Percentiles rank a stretch among this genome's conserved stretches.
Conservation (phyloP, 1,140 invertebrate species). For the Heliothis subflexa region DNA sequence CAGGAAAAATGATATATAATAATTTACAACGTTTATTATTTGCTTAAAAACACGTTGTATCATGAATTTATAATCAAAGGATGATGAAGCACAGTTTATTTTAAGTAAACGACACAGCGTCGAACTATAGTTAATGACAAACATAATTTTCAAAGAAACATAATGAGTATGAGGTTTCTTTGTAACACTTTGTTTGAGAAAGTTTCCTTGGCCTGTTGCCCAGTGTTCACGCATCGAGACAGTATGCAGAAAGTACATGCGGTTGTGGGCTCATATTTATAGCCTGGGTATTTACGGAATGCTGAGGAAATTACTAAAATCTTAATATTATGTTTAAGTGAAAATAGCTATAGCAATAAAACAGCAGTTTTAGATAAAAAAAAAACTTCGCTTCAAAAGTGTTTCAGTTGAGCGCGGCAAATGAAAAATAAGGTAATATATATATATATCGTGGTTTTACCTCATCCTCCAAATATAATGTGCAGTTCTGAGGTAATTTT, state of each 20-base stretch:
- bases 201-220: conserved; percentile 14
- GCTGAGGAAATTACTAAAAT: background rate
- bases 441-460: too few relatives aligned
- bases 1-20: too few relatives aligned
- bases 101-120: background rate
- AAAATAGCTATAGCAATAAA: background rate
- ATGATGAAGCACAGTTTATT: background rate
- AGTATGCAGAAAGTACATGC: conserved; percentile 20
- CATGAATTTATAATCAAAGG: too few relatives aligned
- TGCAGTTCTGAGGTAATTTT: too few relatives aligned
- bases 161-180: conserved; percentile 21
- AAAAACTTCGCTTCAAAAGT: too few relatives aligned
- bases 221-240: background rate
- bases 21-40: too few relatives aligned
- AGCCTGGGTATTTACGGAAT: conserved; percentile 11
- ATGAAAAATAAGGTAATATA: too few relatives aligned
- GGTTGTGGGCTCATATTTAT: conserved; percentile 7
- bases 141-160: background rate
- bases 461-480: too few relatives aligned
- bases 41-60: too few relatives aligned
- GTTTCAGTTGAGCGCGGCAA: too few relatives aligned
- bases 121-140: background rate
- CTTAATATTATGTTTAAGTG: background rate
- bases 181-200: background rate
- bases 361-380: background rate